Conservation (phyloP, 2,113 vertebrate genomes). For the Silurus meridionalis region DNA sequence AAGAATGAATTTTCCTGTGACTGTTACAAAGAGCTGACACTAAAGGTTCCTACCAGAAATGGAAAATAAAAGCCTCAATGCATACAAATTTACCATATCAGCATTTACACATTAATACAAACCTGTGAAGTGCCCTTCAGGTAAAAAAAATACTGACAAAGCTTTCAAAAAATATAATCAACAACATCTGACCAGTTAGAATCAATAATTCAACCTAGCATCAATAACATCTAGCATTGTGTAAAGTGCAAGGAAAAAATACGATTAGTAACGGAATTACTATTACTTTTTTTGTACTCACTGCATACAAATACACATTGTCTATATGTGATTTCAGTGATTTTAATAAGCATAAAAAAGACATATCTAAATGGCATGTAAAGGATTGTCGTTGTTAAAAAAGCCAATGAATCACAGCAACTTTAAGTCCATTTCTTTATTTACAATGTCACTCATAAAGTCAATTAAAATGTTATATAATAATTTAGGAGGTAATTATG, state of each 20-base stretch:
- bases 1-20: too few species aligned
- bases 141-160: background rate
- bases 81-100: background rate
- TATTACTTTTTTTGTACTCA: background rate
- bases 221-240: background rate
- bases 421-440: background rate
- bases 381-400: background rate
- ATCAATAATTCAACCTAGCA: background rate
- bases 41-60: background rate
- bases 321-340: background rate
- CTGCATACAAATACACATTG: background rate
- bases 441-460: constrained; percentile 61
- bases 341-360: background rate
- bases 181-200: background rate
- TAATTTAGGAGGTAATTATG: too few species aligned
- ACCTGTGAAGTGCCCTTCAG: background rate
- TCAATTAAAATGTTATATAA: constrained; percentile 68
- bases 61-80: background rate
- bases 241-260: background rate
- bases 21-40: too few species aligned
- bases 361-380: background rate
- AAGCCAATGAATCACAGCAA: background rate
- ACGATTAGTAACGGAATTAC: background rate
- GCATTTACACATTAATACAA: background rate
- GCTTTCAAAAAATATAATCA: background rate